Conservation (phyloP, 2,888 invertebrate genomes). For the Leptinotarsa juncta region DNA sequence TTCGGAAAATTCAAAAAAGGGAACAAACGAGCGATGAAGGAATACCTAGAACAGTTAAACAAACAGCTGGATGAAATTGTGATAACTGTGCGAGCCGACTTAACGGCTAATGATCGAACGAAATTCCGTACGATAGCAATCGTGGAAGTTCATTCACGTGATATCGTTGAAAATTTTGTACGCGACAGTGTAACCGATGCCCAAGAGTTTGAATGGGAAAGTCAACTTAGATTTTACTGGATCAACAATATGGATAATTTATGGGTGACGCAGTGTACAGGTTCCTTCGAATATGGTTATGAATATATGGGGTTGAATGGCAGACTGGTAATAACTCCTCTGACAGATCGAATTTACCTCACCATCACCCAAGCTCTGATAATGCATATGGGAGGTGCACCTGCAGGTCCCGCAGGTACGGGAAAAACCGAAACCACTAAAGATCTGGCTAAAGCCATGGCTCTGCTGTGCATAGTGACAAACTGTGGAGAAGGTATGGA, state of each 20-base stretch:
- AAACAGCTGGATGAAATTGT: slow-evolving; percentile 87
- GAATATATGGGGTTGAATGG: slow-evolving; percentile 96
- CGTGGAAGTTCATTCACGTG: slow-evolving; percentile 91
- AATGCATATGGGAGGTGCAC: slow-evolving; percentile 92
- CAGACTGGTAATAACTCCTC: slow-evolving; percentile 89
- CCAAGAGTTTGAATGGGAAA: slow-evolving; percentile 93
- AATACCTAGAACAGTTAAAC: slow-evolving; percentile 84
- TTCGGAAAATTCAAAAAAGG: slow-evolving; percentile 80
- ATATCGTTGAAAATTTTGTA: slow-evolving; percentile 86
- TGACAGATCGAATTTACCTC: slow-evolving; percentile 92
- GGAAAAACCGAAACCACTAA: slow-evolving; percentile 94
- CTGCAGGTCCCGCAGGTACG: slow-evolving; percentile 86
- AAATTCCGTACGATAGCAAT: slow-evolving; percentile 92
- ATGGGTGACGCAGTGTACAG: slow-evolving; percentile 86
- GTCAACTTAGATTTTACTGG: slow-evolving; percentile 94
- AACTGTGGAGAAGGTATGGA: slow-evolving; percentile 97
- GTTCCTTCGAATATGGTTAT: slow-evolving; percentile 91
- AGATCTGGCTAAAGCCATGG: slow-evolving; percentile 91
- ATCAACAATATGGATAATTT: slow-evolving; percentile 82
- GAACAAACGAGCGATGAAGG: slow-evolving; percentile 89
- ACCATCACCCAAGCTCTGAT: slow-evolving; percentile 93
- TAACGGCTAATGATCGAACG: slow-evolving; percentile 83
- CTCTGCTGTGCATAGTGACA: slow-evolving; percentile 84
- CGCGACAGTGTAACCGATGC: slow-evolving; percentile 85
- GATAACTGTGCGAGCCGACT: slow-evolving; percentile 77